A percentile compares a stretch with the other conserved stretches of the same genome.
These are phyloP conservation scores for Penaeus indicus DNA, from an alignment of 1,140 invertebrate species.

Conservation along the genomic window DNA sequence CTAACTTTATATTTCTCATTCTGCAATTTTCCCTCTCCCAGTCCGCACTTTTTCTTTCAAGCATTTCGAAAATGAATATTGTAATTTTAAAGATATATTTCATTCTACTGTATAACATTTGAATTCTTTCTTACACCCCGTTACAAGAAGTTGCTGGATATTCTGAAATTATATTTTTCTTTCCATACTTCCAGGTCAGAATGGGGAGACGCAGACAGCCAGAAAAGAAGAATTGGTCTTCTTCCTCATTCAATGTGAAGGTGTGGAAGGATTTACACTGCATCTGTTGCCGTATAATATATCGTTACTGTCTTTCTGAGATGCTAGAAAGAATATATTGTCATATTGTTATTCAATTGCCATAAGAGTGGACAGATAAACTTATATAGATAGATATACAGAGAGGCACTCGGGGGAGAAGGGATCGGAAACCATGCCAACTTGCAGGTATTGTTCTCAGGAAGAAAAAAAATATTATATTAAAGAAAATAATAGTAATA, in stretches of 20 bases:
- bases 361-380: not conserved
- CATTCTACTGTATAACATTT: too few species aligned
- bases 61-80: too few species aligned
- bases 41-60: too few species aligned
- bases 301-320: not conserved
- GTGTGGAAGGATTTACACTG: conserved; percentile 25
- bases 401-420: not conserved
- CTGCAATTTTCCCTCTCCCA: too few species aligned
- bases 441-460: too few species aligned
- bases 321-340: not conserved
- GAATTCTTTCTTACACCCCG: too few species aligned
- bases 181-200: not conserved
- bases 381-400: not conserved
- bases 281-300: not conserved
- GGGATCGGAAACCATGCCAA: too few species aligned
- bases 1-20: too few species aligned
- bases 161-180: not conserved
- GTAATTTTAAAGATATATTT: too few species aligned
- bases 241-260: conserved; percentile 59
- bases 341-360: not conserved
- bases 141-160: too few species aligned
- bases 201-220: not conserved
- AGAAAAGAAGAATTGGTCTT: conserved; percentile 41
- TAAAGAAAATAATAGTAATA: too few species aligned
- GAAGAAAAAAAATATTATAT: too few species aligned